A percentile compares a stretch with the other conserved stretches of the same genome.
These are phyloP conservation scores for Potamilus streckersoni DNA, from an alignment of 1,140 invertebrate genomes.

Conservation along the genomic window DNA sequence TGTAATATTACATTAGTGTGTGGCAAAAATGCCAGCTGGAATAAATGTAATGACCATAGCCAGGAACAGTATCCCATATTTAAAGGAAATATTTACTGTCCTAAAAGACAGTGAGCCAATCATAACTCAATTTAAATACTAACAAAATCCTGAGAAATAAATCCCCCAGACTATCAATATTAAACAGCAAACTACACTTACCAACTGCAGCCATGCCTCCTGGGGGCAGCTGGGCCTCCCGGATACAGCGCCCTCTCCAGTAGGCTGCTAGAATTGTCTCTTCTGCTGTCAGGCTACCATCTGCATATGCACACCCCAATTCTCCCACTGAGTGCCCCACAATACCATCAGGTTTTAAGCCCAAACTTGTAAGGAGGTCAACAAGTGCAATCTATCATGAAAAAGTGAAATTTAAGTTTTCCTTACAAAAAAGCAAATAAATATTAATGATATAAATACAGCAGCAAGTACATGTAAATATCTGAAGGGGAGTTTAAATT, in stretches of 20 bases:
- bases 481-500: too few relatives aligned
- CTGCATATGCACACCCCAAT: slow-evolving; percentile 93
- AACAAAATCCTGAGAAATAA: too few relatives aligned
- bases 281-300: slow-evolving; percentile 91
- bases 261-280: slow-evolving; percentile 94
- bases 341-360: slow-evolving; percentile 90
- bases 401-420: not conserved
- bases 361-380: slow-evolving; percentile 83
- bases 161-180: not conserved
- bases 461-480: too few relatives aligned
- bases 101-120: too few relatives aligned
- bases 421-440: too few relatives aligned
- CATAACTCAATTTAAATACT: too few relatives aligned
- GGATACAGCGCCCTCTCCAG: slow-evolving; percentile 88
- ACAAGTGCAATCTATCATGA: slow-evolving; percentile 83
- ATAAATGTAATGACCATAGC: too few relatives aligned
- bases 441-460: too few relatives aligned
- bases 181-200: slow-evolving; percentile 50
- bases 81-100: too few relatives aligned
- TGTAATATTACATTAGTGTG: too few relatives aligned
- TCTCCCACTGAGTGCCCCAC: slow-evolving; percentile 88
- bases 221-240: slow-evolving; percentile 79
- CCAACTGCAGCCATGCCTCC: slow-evolving; percentile 89
- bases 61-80: too few relatives aligned
- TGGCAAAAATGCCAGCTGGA: too few relatives aligned